phyloP scores from a whole-genome alignment of 2,888 invertebrate species.

The Oligia latruncula region DNA sequence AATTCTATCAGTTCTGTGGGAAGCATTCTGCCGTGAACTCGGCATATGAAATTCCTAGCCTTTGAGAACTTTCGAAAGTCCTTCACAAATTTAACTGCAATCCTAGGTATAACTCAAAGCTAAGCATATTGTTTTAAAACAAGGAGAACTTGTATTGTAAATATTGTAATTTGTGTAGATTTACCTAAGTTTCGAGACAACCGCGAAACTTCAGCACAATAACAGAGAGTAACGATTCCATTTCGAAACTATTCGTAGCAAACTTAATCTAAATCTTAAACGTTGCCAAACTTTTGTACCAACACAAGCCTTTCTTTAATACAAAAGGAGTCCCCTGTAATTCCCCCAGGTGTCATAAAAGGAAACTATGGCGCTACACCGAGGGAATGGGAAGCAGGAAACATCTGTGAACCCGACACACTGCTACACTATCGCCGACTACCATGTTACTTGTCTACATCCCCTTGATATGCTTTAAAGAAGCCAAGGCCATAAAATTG shows the following conservation, averaged over 20 bases:
- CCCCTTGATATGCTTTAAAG: not conserved
- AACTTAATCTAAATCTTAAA: slow-evolving; percentile 46
- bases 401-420: slow-evolving; percentile 34
- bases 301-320: slow-evolving; percentile 45
- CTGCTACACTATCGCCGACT: not conserved
- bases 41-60: slow-evolving; percentile 64
- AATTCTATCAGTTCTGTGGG: slow-evolving; percentile 59
- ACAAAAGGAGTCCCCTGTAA: slow-evolving; percentile 36
- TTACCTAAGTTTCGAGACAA: slow-evolving; percentile 8
- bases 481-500: not conserved
- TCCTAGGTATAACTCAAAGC: slow-evolving; percentile 9
- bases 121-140: slow-evolving; percentile 11
- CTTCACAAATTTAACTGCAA: slow-evolving; percentile 45
- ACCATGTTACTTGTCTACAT: not conserved
- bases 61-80: slow-evolving; percentile 52
- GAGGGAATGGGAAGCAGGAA: slow-evolving; percentile 8
- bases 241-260: slow-evolving; percentile 17
- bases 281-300: slow-evolving; percentile 35
- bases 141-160: not conserved
- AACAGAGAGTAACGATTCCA: slow-evolving; percentile 19
- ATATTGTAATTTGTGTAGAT: slow-evolving; percentile 4
- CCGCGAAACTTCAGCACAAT: not conserved
- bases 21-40: slow-evolving; percentile 54
- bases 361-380: slow-evolving; percentile 39
- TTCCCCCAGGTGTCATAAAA: slow-evolving; percentile 46